A percentile compares a stretch with the other conserved stretches of the same genome.
Evolutionary conservation across 2,113 vertebrate genomes (phyloP).

Genomic region (Daphoenositta chrysoptera): DNA sequence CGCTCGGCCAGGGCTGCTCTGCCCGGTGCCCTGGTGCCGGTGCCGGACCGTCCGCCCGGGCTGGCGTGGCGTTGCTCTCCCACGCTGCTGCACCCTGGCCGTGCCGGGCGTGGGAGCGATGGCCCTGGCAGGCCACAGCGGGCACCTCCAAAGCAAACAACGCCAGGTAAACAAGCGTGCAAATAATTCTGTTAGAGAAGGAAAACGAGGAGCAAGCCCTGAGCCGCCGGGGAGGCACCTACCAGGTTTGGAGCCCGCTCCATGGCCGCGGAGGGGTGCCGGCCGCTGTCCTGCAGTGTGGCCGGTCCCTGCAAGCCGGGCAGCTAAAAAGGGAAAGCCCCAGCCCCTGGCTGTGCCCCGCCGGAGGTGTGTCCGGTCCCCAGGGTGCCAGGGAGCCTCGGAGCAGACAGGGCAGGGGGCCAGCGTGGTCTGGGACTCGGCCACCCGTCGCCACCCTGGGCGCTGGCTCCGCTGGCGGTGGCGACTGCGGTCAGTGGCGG

Average conservation of each 20-base stretch:
- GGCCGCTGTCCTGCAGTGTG: neutral
- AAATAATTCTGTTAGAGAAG: neutral
- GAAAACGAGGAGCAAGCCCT: neutral
- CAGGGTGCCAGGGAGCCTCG: slow-evolving; percentile 44
- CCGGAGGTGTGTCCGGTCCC: slow-evolving; percentile 58
- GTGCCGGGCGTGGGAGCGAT: neutral
- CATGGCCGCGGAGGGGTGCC: neutral
- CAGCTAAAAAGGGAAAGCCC: slow-evolving; percentile 59
- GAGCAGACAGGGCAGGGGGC: slow-evolving; percentile 16
- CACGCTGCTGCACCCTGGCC: neutral
- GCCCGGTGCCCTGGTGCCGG: fast-evolving
- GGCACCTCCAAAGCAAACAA: slow-evolving; percentile 54
- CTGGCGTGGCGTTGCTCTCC: neutral
- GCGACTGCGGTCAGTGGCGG: fast-evolving
- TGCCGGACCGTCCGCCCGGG: neutral
- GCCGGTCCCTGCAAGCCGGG: neutral
- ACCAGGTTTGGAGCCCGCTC: slow-evolving; percentile 59
- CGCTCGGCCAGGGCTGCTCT: neutral
- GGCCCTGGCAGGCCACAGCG: neutral
- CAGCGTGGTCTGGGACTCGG: slow-evolving; percentile 23
- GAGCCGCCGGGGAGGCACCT: neutral
- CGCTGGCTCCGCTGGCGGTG: neutral
- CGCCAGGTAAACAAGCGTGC: neutral
- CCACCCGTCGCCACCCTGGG: neutral
- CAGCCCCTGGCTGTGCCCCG: neutral